Evolutionary conservation across 2,797 vertebrate genomes (phyloP).

Genomic region (Fringilla coelebs): DNA sequence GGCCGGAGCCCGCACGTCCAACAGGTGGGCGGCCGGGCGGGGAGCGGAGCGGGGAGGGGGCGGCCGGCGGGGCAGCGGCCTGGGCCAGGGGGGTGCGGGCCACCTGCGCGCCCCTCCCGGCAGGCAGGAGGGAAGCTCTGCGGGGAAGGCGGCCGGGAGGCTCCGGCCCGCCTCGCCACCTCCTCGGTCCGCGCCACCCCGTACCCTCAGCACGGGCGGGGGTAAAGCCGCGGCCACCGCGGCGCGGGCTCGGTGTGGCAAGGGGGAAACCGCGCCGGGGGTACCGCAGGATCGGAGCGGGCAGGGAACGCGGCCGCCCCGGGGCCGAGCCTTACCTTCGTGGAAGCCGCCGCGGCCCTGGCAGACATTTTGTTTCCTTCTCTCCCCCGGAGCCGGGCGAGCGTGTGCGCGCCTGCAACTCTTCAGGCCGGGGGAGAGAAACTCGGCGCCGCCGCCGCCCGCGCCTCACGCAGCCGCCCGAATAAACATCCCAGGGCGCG

Average conservation of each 20-base stretch:
- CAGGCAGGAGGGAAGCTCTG: neutral
- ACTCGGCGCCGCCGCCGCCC: neutral
- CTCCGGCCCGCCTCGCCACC: neutral
- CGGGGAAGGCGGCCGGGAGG: neutral
- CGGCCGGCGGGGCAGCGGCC: neutral
- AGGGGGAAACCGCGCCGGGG: neutral
- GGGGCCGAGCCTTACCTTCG: neutral
- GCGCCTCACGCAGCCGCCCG: neutral
- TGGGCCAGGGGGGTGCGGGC: neutral
- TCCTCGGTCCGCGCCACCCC: neutral
- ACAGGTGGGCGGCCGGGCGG: neutral
- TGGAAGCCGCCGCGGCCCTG: neutral
- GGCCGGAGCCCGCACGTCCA: neutral
- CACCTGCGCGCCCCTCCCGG: neutral
- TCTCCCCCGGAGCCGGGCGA: neutral
- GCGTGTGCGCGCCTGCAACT: neutral
- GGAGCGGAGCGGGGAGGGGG: neutral
- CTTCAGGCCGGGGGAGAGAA: neutral
- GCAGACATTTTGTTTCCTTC: slow-evolving; percentile 9
- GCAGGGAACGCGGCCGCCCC: neutral
- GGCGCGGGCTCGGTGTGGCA: neutral
- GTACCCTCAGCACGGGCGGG: too few relatives aligned
- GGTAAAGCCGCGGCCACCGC: neutral
- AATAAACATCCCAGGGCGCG: slow-evolving; percentile 18
- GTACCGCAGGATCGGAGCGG: neutral